A percentile compares a stretch with the other conserved stretches of the same genome.
These are phyloP conservation scores for Tetrax tetrax DNA, from an alignment of 2,113 vertebrate species.

Conservation along the genomic window DNA sequence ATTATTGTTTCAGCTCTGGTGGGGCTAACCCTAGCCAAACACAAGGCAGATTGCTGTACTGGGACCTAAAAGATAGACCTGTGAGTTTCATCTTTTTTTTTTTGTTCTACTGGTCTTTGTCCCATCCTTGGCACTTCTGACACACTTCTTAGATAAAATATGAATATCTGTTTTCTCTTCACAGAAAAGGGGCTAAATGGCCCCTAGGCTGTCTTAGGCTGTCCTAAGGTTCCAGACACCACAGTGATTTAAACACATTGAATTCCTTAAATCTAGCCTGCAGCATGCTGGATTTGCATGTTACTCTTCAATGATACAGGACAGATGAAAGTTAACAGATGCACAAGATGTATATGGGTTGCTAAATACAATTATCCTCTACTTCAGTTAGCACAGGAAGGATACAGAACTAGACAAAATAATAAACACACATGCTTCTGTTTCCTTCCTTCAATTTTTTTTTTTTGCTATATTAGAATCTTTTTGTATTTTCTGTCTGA, in stretches of 20 bases:
- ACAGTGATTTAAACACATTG: conserved; percentile 17
- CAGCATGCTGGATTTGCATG: background rate
- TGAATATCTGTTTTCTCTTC: background rate
- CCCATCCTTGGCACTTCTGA: background rate
- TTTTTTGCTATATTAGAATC: background rate
- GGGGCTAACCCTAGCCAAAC: background rate
- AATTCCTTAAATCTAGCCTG: conserved; percentile 14
- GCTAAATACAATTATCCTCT: conserved; percentile 14
- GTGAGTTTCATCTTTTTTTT: background rate
- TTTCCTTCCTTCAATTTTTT: background rate
- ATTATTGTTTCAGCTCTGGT: background rate
- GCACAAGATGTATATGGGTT: background rate
- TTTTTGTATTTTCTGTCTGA: background rate
- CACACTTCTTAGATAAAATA: background rate
- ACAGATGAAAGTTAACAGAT: conserved; percentile 61
- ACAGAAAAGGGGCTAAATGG: background rate
- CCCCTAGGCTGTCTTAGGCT: background rate
- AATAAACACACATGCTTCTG: conserved; percentile 13
- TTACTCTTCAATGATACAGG: background rate
- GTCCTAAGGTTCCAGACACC: background rate
- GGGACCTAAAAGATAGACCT: background rate
- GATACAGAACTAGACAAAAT: conserved; percentile 49
- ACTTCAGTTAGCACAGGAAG: conserved; percentile 21
- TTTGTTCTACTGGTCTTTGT: background rate
- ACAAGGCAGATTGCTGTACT: background rate